Conservation (phyloP, 2,888 invertebrate genomes). For the Torymus tubicola region DNA sequence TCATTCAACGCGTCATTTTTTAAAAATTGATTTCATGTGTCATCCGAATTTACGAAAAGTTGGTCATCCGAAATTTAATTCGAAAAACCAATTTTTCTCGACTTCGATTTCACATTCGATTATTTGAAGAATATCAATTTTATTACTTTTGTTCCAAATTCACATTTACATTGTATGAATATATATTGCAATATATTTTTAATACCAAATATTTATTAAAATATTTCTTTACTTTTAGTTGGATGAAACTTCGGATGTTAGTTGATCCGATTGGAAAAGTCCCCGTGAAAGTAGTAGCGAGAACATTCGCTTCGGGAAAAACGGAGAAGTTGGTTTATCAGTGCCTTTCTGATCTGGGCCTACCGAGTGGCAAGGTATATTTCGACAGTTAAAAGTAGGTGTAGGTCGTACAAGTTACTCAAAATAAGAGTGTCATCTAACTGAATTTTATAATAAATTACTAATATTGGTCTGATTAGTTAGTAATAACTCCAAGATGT, state of each 20-base stretch:
- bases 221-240: constrained; percentile 82
- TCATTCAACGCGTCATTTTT: too few species aligned
- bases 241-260: constrained; percentile 97
- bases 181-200: too few species aligned
- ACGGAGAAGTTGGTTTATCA: constrained; percentile 99
- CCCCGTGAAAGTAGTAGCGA: constrained; percentile 96
- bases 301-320: constrained; percentile 99
- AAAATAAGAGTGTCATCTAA: background rate
- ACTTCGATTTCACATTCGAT: too few species aligned
- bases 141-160: too few species aligned
- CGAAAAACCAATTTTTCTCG: too few species aligned
- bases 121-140: too few species aligned
- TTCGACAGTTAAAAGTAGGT: constrained; percentile 19
- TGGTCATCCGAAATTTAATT: too few species aligned
- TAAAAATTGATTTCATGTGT: too few species aligned
- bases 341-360: constrained; percentile 93
- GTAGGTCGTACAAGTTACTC: constrained; percentile 1
- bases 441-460: background rate
- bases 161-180: too few species aligned
- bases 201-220: background rate
- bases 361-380: constrained; percentile 91
- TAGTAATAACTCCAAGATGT: too few species aligned
- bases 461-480: too few species aligned
- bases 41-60: too few species aligned
- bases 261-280: constrained; percentile 97